Percentiles rank a stretch among this genome's conserved stretches.
Evolutionary conservation across 2,888 invertebrate species (phyloP).

Genomic region (Deroplatys truncata): DNA sequence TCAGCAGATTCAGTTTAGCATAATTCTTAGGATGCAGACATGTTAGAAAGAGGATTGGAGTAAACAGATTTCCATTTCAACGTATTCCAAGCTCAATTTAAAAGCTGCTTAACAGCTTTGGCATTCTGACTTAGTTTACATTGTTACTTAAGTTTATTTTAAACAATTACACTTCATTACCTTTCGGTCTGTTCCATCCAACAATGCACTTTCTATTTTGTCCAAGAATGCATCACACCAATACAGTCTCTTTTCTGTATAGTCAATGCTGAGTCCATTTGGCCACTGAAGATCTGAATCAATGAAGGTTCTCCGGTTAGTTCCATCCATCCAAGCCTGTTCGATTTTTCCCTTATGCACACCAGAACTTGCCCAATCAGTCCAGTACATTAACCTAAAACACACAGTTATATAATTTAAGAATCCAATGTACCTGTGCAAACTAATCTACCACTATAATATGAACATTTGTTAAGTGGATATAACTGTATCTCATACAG

Average conservation of each 20-base stretch:
- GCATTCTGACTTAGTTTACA: too few relatives aligned
- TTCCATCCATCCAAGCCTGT: conserved; percentile 71
- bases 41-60: too few relatives aligned
- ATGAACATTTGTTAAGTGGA: too few relatives aligned
- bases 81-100: too few relatives aligned
- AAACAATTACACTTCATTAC: neutral
- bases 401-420: neutral
- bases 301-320: conserved; percentile 54
- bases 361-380: conserved; percentile 57
- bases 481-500: too few relatives aligned
- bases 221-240: conserved; percentile 71
- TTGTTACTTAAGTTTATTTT: neutral
- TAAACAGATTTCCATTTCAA: too few relatives aligned
- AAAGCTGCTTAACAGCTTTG: too few relatives aligned
- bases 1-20: too few relatives aligned
- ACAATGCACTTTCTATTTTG: conserved; percentile 61
- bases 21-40: too few relatives aligned
- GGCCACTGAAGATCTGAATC: conserved; percentile 63
- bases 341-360: conserved; percentile 51
- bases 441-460: too few relatives aligned
- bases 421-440: neutral
- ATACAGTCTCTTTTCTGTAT: conserved; percentile 53
- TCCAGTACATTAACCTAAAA: conserved; percentile 63
- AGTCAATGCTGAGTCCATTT: conserved; percentile 67
- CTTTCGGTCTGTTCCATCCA: conserved; percentile 35